These are phyloP conservation scores for Lepidurus apus DNA, from an alignment of 1,140 invertebrate species.

Conservation along the genomic window DNA sequence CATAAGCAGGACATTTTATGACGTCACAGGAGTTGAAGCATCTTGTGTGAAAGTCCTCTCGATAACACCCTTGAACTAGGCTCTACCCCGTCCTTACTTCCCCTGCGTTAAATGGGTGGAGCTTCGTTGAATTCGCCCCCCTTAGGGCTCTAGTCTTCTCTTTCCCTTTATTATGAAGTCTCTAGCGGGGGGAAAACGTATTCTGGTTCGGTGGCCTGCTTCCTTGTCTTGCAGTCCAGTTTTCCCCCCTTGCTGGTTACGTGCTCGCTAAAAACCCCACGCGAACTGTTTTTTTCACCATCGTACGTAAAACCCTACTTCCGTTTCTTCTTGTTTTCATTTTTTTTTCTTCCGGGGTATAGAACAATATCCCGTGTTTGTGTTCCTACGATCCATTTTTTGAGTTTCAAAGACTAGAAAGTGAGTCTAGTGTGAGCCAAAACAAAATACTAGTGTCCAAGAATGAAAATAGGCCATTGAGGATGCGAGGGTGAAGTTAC, in stretches of 20 bases:
- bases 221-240: conserved; percentile 14
- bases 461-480: neutral
- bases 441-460: neutral
- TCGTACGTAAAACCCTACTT: neutral
- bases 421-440: neutral
- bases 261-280: neutral
- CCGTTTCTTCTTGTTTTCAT: too few relatives aligned
- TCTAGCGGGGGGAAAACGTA: conserved; percentile 7
- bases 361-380: too few relatives aligned
- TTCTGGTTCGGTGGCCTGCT: conserved; percentile 9
- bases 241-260: conserved; percentile 6
- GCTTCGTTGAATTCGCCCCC: neutral
- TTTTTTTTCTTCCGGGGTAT: too few relatives aligned
- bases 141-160: neutral
- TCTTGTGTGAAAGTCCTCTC: too few relatives aligned
- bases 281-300: neutral
- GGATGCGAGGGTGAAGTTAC: neutral
- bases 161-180: neutral
- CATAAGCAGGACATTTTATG: too few relatives aligned
- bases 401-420: neutral
- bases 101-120: neutral
- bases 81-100: neutral
- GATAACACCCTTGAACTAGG: too few relatives aligned
- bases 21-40: too few relatives aligned
- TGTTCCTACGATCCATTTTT: neutral